Evolutionary conservation across 2,113 vertebrate genomes (phyloP).

Genomic region (Aptenodytes patagonicus): DNA sequence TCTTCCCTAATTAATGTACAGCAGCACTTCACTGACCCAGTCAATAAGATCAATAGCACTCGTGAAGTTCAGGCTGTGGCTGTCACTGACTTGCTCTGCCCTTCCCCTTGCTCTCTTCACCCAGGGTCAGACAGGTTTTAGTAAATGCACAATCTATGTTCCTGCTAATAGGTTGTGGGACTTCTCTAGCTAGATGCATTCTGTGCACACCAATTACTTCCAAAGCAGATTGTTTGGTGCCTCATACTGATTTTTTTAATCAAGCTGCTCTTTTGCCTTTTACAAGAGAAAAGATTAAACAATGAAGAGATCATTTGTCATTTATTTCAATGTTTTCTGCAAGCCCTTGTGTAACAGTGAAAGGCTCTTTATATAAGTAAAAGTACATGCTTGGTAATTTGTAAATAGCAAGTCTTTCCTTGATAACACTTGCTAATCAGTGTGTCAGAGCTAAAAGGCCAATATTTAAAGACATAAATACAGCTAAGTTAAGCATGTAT

Average conservation of each 20-base stretch:
- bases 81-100: background rate
- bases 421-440: background rate
- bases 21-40: slow-evolving; percentile 53
- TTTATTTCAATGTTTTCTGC: background rate
- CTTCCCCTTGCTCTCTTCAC: background rate
- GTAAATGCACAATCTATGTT: background rate
- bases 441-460: background rate
- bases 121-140: background rate
- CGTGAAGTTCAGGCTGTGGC: background rate
- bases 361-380: background rate
- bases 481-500: background rate
- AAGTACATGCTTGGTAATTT: background rate
- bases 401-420: background rate
- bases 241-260: background rate
- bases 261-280: background rate
- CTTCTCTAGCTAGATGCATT: background rate
- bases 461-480: background rate
- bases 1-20: slow-evolving; percentile 60
- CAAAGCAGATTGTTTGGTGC: background rate
- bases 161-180: background rate
- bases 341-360: background rate
- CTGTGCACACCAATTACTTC: background rate
- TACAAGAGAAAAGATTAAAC: background rate
- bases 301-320: background rate
- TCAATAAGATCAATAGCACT: slow-evolving; percentile 70